Evolutionary conservation across 2,888 invertebrate genomes (phyloP).

Genomic region (Pegoplata infirma): DNA sequence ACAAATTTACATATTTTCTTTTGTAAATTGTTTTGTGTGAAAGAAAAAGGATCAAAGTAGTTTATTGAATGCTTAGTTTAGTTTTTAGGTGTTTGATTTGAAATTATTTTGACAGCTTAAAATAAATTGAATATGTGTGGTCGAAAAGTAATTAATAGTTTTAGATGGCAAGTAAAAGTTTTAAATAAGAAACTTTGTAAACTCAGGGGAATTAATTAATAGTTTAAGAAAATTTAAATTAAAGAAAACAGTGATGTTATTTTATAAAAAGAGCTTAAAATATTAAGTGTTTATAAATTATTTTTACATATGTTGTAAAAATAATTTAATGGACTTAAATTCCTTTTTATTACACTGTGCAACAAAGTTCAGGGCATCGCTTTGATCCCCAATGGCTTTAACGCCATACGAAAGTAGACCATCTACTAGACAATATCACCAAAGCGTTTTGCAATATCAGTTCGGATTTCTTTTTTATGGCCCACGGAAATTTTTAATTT

Average conservation of each 20-base stretch:
- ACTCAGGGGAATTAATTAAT: slow-evolving; percentile 47
- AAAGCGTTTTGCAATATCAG: too few species aligned
- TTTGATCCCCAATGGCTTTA: too few species aligned
- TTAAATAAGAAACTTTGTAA: slow-evolving; percentile 11
- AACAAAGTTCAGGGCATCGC: too few species aligned
- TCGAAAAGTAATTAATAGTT: slow-evolving; percentile 67
- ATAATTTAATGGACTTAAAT: too few species aligned
- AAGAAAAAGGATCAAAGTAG: slow-evolving; percentile 60
- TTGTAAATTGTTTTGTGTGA: not conserved
- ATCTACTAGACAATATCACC: too few species aligned
- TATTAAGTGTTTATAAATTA: too few species aligned
- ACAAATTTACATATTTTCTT: slow-evolving; percentile 58
- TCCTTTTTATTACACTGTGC: too few species aligned
- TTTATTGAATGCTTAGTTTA: slow-evolving; percentile 29
- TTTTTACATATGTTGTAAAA: too few species aligned
- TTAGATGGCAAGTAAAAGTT: slow-evolving; percentile 44
- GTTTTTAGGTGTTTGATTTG: slow-evolving; percentile 60
- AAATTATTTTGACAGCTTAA: slow-evolving; percentile 64
- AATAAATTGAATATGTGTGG: slow-evolving; percentile 66
- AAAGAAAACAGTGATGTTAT: slow-evolving; percentile 24
- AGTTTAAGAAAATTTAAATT: not conserved
- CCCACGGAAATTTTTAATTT: too few species aligned
- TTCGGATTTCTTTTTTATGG: too few species aligned
- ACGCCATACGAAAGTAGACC: too few species aligned
- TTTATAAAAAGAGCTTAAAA: not conserved